Percentiles rank a stretch among this genome's conserved stretches.
These are phyloP conservation scores for Parnassius orleans DNA, from an alignment of 2,888 invertebrate genomes.

Conservation along the genomic window DNA sequence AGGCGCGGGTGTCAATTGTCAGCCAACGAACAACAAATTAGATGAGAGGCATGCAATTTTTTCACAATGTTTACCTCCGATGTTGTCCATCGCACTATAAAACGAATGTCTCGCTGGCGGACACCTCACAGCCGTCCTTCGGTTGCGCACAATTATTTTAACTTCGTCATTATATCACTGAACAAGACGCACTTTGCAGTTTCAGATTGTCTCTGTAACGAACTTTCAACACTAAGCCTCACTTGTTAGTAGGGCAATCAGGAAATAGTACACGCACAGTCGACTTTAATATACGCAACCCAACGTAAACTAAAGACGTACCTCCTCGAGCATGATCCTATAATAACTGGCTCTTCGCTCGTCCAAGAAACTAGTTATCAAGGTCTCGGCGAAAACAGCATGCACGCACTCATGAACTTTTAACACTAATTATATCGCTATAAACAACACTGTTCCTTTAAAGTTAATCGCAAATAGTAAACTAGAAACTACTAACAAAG, in stretches of 20 bases:
- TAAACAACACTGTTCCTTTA: slow-evolving; percentile 44
- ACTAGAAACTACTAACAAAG: slow-evolving; percentile 12
- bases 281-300: slow-evolving; percentile 65
- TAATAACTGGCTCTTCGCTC: slow-evolving; percentile 75
- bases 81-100: slow-evolving; percentile 71
- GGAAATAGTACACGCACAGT: slow-evolving; percentile 57
- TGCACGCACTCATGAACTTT: slow-evolving; percentile 71
- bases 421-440: slow-evolving; percentile 63
- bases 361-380: slow-evolving; percentile 80
- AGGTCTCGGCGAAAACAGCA: slow-evolving; percentile 75
- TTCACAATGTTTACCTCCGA: slow-evolving; percentile 72
- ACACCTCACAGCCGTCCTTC: slow-evolving; percentile 65
- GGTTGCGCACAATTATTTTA: slow-evolving; percentile 62
- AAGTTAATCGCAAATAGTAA: slow-evolving; percentile 19
- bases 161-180: slow-evolving; percentile 59
- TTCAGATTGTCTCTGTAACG: slow-evolving; percentile 46
- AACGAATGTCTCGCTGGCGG: slow-evolving; percentile 53
- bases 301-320: slow-evolving; percentile 76
- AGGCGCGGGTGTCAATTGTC: slow-evolving; percentile 53
- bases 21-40: slow-evolving; percentile 39
- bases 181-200: slow-evolving; percentile 57
- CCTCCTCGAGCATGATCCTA: slow-evolving; percentile 78
- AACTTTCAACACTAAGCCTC: slow-evolving; percentile 63
- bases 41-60: slow-evolving; percentile 61
- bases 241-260: slow-evolving; percentile 49